Evolutionary conservation across 1,140 invertebrate genomes (phyloP).

Genomic region (Hyposmocoma kahamanoa): DNA sequence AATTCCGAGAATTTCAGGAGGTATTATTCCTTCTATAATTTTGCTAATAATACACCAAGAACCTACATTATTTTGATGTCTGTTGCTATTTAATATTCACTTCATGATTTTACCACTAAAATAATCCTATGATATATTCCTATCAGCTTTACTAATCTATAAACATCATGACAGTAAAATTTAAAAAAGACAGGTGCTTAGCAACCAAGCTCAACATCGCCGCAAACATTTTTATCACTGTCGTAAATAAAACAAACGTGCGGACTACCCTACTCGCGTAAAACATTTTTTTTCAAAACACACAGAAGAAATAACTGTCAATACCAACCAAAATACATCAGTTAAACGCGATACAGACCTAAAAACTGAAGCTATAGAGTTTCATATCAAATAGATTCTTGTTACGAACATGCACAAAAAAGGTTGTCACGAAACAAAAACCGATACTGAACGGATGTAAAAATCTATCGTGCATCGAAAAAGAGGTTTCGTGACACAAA

Average conservation of each 20-base stretch:
- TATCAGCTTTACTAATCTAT: neutral
- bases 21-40: too few relatives aligned
- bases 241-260: constrained; percentile 51
- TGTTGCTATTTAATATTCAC: too few relatives aligned
- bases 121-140: neutral
- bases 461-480: constrained; percentile 62
- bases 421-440: constrained; percentile 24
- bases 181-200: constrained; percentile 43
- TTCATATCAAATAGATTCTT: neutral
- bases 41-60: too few relatives aligned
- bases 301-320: constrained; percentile 23
- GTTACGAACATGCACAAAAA: constrained; percentile 7
- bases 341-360: too few relatives aligned
- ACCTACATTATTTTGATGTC: too few relatives aligned
- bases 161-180: neutral
- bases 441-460: constrained; percentile 45
- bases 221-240: constrained; percentile 61
- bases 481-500: constrained; percentile 56
- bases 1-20: too few relatives aligned
- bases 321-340: too few relatives aligned
- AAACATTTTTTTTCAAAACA: constrained; percentile 55
- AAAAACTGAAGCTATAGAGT: too few relatives aligned
- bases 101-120: too few relatives aligned
- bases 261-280: constrained; percentile 46
- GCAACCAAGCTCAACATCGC: constrained; percentile 36